These are phyloP conservation scores for Acyrthosiphon pisum DNA, from an alignment of 1,140 invertebrate genomes.

Conservation along the genomic window DNA sequence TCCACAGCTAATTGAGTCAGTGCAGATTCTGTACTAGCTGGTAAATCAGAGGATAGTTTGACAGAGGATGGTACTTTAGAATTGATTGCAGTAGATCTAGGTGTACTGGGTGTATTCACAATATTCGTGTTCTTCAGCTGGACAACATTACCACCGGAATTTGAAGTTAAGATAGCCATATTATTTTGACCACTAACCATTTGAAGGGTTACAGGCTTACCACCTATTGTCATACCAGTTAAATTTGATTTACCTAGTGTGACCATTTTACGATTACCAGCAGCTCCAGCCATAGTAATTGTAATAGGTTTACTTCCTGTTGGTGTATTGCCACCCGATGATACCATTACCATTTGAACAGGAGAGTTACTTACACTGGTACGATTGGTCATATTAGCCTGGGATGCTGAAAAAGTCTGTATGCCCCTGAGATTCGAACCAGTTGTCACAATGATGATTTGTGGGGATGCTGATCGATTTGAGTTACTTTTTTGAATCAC, in stretches of 20 bases:
- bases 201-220: slow-evolving; percentile 61
- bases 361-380: slow-evolving; percentile 31
- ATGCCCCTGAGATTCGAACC: slow-evolving; percentile 71
- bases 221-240: slow-evolving; percentile 59
- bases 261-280: slow-evolving; percentile 61
- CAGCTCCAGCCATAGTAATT: slow-evolving; percentile 67
- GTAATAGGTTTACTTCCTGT: slow-evolving; percentile 72
- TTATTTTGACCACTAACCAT: slow-evolving; percentile 60
- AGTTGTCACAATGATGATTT: slow-evolving; percentile 77
- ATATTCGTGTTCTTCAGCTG: slow-evolving; percentile 49
- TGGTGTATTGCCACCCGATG: slow-evolving; percentile 58
- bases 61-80: slow-evolving; percentile 40
- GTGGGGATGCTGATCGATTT: slow-evolving; percentile 68
- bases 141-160: slow-evolving; percentile 46
- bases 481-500: slow-evolving; percentile 71
- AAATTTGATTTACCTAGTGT: slow-evolving; percentile 59
- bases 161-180: slow-evolving; percentile 58
- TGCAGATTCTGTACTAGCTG: slow-evolving; percentile 72
- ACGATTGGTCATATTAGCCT: slow-evolving; percentile 63
- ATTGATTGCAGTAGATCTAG: slow-evolving; percentile 19
- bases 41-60: slow-evolving; percentile 66
- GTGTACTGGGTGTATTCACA: slow-evolving; percentile 19
- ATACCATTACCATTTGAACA: slow-evolving; percentile 61
- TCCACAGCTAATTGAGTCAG: slow-evolving; percentile 72
- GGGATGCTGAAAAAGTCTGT: slow-evolving; percentile 70